Evolutionary conservation across 2,888 invertebrate genomes (phyloP), one percentile per base, ranked within the genome.

Genomic region (Aphidius colemani): DNA sequence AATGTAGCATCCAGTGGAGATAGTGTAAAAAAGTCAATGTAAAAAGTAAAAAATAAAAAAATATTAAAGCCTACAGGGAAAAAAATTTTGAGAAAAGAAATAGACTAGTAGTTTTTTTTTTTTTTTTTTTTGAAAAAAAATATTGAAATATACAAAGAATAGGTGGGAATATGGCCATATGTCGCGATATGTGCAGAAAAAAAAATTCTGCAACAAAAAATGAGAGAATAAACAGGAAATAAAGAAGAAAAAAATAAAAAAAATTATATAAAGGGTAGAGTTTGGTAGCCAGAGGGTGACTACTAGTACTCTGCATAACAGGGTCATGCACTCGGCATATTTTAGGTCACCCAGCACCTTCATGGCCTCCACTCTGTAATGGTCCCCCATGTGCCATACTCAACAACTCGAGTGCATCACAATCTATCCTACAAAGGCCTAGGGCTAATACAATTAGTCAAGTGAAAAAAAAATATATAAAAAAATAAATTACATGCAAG

Each of bases 271-370:
- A 44, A 49, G 45, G 18, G 40, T n/a, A 55, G 44, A 8, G 57
- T 9, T 49, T 39, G 9, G 44, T 30, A 40, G 40, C 18, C 63
- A 58, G 61, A 50, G 56, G 44, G 55, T 56, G 65, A 51, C 51
- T 62, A 64, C 59, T 65, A 66, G 64, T 63, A 65, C 64, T 66
- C 46, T 53, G 59, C 64, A 65, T 68, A 67, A 72, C 69, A 69
- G 71, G 64, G 69, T 64, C 69, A 60, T 70, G 73, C 67, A 71
- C 72, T 71, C 69, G 72, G 71, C 67, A 70, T 70, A 71, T 75
- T 74, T 74, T 71, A 73, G 73, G 74, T 73, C 75, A 75, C 68
- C 69, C 67, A 64, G 66, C 69, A 67, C 71, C 70, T 70, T 63
- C 68, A 66, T 59, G 65, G 30, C 30, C 59, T 18, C 59, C 44